Conservation (phyloP, 2,113 vertebrate species). For the Vanacampus margaritifer region DNA sequence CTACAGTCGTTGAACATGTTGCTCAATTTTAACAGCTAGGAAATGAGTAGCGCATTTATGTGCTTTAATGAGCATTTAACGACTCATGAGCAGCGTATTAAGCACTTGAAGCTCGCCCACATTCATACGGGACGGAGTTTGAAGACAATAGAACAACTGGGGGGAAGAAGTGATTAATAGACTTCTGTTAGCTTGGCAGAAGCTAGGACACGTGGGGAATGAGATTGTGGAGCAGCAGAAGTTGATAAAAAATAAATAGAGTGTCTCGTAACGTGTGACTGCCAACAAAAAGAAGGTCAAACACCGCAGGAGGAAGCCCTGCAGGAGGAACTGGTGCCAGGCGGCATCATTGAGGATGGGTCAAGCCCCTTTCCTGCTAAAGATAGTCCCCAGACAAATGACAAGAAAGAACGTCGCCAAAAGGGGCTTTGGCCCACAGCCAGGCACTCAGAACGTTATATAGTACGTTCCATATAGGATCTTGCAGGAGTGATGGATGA, state of each 20-base stretch:
- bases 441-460: not conserved
- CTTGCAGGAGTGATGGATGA: not conserved
- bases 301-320: slow-evolving; percentile 19
- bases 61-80: not conserved
- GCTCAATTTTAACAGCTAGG: not conserved
- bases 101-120: not conserved
- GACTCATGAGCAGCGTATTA: not conserved
- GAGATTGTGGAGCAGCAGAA: not conserved
- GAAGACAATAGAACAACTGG: not conserved
- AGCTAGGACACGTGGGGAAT: slow-evolving; percentile 1
- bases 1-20: not conserved
- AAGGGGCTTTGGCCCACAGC: not conserved
- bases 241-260: not conserved
- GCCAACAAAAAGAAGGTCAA: slow-evolving; percentile 16
- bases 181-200: slow-evolving; percentile 5
- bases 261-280: not conserved
- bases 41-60: not conserved
- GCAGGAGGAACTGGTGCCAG: slow-evolving; percentile 13
- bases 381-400: slow-evolving; percentile 31
- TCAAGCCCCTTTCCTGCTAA: not conserved
- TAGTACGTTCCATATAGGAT: not conserved
- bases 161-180: not conserved
- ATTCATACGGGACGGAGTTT: slow-evolving; percentile 1
- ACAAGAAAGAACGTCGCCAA: slow-evolving; percentile 34
- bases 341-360: slow-evolving; percentile 15